Percentiles rank a stretch among this genome's conserved stretches.
These are phyloP conservation scores for Procambarus clarkii DNA, from an alignment of 1,140 invertebrate genomes.

Conservation along the genomic window DNA sequence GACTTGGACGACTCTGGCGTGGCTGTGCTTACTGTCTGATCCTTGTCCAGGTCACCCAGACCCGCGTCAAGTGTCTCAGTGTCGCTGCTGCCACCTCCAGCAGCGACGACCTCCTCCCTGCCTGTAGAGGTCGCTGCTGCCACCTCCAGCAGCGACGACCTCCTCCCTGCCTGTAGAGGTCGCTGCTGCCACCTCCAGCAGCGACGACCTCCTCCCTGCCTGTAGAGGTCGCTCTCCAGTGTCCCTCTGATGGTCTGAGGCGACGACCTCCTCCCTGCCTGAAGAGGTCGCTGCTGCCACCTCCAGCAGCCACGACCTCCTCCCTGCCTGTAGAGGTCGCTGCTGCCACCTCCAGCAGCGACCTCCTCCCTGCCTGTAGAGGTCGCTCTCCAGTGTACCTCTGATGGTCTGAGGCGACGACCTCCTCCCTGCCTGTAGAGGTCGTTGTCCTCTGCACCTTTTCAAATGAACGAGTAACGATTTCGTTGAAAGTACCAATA, in stretches of 20 bases:
- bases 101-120: background rate
- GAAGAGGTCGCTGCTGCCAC: too few species aligned
- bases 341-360: background rate
- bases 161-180: background rate
- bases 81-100: background rate
- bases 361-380: background rate
- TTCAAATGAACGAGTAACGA: too few species aligned
- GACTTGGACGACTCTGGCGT: background rate
- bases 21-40: constrained; percentile 1
- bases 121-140: background rate
- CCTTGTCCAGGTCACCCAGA: background rate
- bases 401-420: too few species aligned
- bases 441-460: too few species aligned
- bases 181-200: background rate
- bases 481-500: too few species aligned
- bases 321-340: background rate
- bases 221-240: too few species aligned
- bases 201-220: background rate
- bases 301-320: background rate
- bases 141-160: background rate
- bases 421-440: too few species aligned
- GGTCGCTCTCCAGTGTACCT: too few species aligned
- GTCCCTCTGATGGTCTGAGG: too few species aligned
- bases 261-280: too few species aligned
- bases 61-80: background rate